Evolutionary conservation across 2,888 invertebrate species (phyloP).

Genomic region (Platycheirus rosarum): DNA sequence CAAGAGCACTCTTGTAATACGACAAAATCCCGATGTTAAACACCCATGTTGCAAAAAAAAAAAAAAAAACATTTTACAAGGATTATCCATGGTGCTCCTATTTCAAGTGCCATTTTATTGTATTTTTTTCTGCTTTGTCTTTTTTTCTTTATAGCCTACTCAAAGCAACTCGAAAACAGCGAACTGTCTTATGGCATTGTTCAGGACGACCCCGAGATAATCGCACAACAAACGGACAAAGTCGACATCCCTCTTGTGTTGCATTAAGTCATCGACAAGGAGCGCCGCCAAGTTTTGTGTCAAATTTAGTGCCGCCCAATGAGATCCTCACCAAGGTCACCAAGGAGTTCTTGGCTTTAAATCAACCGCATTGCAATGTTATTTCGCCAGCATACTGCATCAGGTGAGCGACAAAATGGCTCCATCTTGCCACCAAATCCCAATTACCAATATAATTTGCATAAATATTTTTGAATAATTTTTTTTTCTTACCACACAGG

Average conservation of each 20-base stretch:
- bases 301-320: constrained; percentile 91
- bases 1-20: constrained; percentile 31
- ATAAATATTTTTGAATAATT: constrained; percentile 7
- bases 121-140: constrained; percentile 63
- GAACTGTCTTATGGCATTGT: constrained; percentile 83
- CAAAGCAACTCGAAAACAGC: constrained; percentile 83
- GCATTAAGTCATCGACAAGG: constrained; percentile 87
- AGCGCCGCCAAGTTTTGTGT: constrained; percentile 88
- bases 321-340: constrained; percentile 94
- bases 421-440: constrained; percentile 4
- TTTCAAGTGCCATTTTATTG: neutral
- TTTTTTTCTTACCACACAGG: constrained; percentile 84
- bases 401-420: constrained; percentile 85
- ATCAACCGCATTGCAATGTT: constrained; percentile 90
- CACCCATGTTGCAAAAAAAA: constrained; percentile 16
- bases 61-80: constrained; percentile 14
- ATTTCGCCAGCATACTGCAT: constrained; percentile 94
- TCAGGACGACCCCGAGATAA: constrained; percentile 88
- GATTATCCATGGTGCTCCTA: constrained; percentile 25
- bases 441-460: constrained; percentile 39
- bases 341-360: constrained; percentile 91
- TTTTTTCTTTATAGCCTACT: constrained; percentile 81
- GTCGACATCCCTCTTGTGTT: constrained; percentile 90
- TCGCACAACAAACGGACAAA: constrained; percentile 91
- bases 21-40: constrained; percentile 29